phyloP scores from a whole-genome alignment of 2,888 invertebrate genomes.

The Thecophora atra region DNA sequence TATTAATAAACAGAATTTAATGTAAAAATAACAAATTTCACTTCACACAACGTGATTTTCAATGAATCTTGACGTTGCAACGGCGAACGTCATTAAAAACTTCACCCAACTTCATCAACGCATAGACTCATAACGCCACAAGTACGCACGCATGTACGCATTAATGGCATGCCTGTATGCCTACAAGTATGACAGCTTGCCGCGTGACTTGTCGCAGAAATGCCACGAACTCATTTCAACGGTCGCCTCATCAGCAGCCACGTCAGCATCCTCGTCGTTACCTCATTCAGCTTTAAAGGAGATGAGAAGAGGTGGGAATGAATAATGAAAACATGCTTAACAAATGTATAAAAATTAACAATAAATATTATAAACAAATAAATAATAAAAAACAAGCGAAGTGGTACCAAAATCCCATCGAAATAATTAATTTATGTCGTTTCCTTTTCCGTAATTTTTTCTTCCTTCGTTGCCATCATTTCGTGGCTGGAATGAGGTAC shows the following conservation, averaged over 20 bases:
- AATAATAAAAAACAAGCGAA: neutral
- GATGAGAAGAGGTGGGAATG: too few relatives aligned
- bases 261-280: too few relatives aligned
- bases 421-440: neutral
- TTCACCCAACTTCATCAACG: neutral
- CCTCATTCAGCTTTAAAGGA: too few relatives aligned
- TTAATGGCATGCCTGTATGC: too few relatives aligned
- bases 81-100: conserved; percentile 6
- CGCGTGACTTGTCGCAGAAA: too few relatives aligned
- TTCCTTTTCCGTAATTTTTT: neutral
- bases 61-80: neutral
- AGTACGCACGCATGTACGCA: neutral
- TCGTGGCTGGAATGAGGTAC: neutral
- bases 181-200: too few relatives aligned
- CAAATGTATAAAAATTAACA: neutral
- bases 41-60: neutral
- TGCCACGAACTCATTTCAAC: too few relatives aligned
- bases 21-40: too few relatives aligned
- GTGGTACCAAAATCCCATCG: neutral
- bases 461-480: neutral
- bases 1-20: too few relatives aligned
- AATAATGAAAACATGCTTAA: neutral
- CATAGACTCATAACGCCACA: neutral
- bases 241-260: too few relatives aligned
- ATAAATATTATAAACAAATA: neutral